A percentile compares a stretch with the other conserved stretches of the same genome.
Evolutionary conservation across 2,797 vertebrate species (phyloP).

Genomic region (Lutjanus campechanus): DNA sequence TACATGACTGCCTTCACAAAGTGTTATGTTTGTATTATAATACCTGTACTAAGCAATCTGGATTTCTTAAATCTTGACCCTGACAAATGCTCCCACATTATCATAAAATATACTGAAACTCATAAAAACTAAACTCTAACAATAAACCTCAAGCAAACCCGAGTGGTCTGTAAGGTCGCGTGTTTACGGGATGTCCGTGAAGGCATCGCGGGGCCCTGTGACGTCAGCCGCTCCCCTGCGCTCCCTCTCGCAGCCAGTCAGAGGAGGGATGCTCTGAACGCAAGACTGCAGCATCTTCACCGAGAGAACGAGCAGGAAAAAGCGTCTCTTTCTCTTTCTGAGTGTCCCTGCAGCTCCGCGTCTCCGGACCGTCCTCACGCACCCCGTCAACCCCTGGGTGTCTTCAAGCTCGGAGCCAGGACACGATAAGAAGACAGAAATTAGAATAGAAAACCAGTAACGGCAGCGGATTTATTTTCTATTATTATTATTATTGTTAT

Average conservation of each 20-base stretch:
- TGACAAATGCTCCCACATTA: too few species aligned
- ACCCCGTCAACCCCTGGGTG: conserved; percentile 63
- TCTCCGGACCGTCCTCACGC: conserved; percentile 67
- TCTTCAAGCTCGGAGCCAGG: conserved; percentile 70
- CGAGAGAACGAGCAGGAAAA: conserved; percentile 76
- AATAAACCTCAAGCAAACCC: too few species aligned
- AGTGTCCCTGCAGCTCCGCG: conserved; percentile 67
- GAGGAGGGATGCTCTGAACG: conserved; percentile 88
- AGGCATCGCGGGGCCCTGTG: conserved; percentile 72
- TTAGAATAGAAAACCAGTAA: conserved; percentile 9
- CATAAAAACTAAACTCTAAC: too few species aligned
- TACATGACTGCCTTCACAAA: too few species aligned
- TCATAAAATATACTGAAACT: too few species aligned
- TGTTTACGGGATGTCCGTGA: not conserved
- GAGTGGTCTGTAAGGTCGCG: too few species aligned
- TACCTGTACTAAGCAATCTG: too few species aligned
- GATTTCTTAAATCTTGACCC: too few species aligned
- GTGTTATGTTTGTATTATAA: too few species aligned
- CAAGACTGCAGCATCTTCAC: conserved; percentile 88
- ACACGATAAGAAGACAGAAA: conserved; percentile 66
- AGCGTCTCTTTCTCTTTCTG: conserved; percentile 67
- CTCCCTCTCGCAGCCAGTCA: conserved; percentile 81
- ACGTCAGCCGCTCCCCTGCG: conserved; percentile 85
- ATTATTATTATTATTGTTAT: conserved; percentile 14
- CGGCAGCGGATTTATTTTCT: conserved; percentile 65